A percentile compares a stretch with the other conserved stretches of the same genome.
Conservation (phyloP, 2,797 vertebrate species). For the Hipposideros larvatus region DNA sequence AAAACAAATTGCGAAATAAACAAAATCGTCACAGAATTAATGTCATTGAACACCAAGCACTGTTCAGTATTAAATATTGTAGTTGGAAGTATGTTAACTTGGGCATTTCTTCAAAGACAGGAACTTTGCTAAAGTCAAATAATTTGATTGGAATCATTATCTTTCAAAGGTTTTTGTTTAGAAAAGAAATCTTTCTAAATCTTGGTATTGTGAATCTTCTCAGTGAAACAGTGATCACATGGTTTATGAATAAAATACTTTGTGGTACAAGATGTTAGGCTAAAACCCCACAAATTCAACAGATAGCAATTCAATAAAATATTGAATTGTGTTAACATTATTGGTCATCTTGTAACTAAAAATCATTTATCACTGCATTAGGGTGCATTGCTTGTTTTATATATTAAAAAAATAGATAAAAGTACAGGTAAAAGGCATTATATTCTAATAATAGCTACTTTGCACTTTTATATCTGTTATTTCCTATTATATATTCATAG, state of each 20-base stretch:
- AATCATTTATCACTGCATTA: background rate
- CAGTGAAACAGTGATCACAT: background rate
- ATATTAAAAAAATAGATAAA: constrained; percentile 6
- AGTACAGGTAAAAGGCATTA: background rate
- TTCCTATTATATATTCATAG: background rate
- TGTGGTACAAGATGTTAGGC: background rate
- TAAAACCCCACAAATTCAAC: background rate
- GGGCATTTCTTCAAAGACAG: constrained; percentile 62
- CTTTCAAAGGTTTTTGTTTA: constrained; percentile 32
- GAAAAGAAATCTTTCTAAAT: constrained; percentile 6
- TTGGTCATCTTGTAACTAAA: background rate
- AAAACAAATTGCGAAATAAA: constrained; percentile 61
- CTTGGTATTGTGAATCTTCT: background rate
- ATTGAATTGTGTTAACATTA: background rate
- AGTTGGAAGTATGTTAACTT: constrained; percentile 58
- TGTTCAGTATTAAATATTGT: constrained; percentile 47
- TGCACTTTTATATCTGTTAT: background rate
- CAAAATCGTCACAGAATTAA: constrained; percentile 24
- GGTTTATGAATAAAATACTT: constrained; percentile 30
- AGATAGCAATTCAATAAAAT: background rate
- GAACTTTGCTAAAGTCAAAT: constrained; percentile 15
- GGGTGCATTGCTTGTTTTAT: background rate
- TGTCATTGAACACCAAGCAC: constrained; percentile 6
- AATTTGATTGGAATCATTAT: background rate
- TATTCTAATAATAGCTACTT: background rate